Evolutionary conservation across 2,113 vertebrate genomes (phyloP).

Genomic region (Murina feae): DNA sequence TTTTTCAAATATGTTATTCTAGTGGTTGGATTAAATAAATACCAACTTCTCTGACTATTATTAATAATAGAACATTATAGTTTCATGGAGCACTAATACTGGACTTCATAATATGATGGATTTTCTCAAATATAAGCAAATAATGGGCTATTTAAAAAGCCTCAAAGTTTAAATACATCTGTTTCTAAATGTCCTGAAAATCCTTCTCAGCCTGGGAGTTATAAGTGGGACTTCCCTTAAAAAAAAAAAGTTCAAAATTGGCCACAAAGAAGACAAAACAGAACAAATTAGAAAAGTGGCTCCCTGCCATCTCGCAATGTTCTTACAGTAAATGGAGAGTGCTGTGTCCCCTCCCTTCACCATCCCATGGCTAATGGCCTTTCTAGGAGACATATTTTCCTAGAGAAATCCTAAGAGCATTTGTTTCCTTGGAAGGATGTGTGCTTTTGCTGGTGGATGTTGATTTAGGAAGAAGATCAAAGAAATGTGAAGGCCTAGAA

Average conservation of each 20-base stretch:
- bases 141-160: background rate
- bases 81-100: background rate
- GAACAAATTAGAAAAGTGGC: background rate
- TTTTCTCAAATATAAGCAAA: conserved; percentile 10
- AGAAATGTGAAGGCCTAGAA: background rate
- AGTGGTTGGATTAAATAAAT: background rate
- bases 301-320: background rate
- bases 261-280: background rate
- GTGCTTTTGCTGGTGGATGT: conserved; percentile 3
- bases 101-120: background rate
- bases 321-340: background rate
- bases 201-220: background rate
- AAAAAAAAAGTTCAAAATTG: background rate
- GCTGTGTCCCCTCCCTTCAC: background rate
- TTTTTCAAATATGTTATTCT: background rate
- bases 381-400: background rate
- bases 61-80: background rate
- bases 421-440: conserved; percentile 47
- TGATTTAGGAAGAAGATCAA: conserved; percentile 48
- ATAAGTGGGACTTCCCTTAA: background rate
- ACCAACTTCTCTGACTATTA: background rate
- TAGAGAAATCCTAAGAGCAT: background rate
- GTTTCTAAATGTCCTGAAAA: background rate
- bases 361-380: background rate
- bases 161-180: background rate